Evolutionary conservation across 2,113 vertebrate genomes (phyloP).

Genomic region (Gymnogyps californianus): DNA sequence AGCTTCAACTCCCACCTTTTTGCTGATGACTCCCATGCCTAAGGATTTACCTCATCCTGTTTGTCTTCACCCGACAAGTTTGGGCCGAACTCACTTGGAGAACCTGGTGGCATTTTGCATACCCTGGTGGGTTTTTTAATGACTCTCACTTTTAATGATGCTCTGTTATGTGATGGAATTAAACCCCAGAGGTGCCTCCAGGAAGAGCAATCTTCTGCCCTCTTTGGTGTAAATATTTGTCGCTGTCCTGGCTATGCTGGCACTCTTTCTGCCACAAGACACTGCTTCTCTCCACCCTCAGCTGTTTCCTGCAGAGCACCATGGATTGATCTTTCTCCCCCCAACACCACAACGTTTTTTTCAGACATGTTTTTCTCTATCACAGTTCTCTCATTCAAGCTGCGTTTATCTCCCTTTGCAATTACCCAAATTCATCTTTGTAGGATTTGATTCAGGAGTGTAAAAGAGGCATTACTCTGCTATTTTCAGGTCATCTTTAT

Average conservation of each 20-base stretch:
- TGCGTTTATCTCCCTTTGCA: neutral
- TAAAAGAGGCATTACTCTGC: neutral
- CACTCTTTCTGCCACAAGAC: neutral
- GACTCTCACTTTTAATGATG: neutral
- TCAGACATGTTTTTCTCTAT: neutral
- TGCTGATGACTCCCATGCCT: too few species aligned
- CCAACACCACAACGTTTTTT: neutral
- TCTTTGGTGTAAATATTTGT: neutral
- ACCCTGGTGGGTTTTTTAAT: neutral
- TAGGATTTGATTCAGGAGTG: neutral
- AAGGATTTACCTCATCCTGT: neutral
- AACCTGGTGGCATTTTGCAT: neutral
- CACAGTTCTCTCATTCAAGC: neutral
- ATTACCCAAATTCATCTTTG: neutral
- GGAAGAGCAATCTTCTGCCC: neutral
- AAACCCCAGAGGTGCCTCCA: neutral
- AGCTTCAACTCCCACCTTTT: neutral
- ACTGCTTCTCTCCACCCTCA: neutral
- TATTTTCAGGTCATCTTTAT: neutral
- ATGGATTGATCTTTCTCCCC: neutral
- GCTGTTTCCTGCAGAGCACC: fast-evolving
- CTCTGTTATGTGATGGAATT: neutral
- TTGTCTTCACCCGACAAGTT: neutral
- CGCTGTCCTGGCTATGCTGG: neutral
- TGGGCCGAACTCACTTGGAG: neutral